Evolutionary conservation across 2,888 invertebrate genomes (phyloP).

Genomic region (Drosophila percnosoma): DNA sequence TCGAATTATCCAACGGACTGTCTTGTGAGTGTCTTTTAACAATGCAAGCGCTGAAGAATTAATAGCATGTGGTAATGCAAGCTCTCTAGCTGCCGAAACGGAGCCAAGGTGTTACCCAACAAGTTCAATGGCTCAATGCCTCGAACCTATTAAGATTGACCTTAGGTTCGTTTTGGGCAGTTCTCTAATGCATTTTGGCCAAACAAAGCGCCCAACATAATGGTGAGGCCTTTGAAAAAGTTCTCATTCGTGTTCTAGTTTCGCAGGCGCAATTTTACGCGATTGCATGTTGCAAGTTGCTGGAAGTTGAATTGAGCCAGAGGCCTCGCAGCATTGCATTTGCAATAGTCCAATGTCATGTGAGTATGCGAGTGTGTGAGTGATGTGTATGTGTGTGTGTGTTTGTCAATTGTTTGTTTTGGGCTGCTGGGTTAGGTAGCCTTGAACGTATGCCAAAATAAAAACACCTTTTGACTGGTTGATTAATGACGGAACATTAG

Average conservation of each 20-base stretch:
- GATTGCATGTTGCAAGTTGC: constrained; percentile 52
- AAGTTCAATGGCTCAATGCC: constrained; percentile 82
- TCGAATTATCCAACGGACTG: constrained; percentile 24
- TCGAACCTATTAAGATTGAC: constrained; percentile 79
- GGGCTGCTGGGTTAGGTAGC: constrained; percentile 58
- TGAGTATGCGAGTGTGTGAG: constrained; percentile 4
- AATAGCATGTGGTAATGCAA: constrained; percentile 65
- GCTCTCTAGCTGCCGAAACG: constrained; percentile 52
- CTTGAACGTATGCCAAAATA: constrained; percentile 79
- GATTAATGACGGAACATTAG: constrained; percentile 79
- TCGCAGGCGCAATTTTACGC: constrained; percentile 59
- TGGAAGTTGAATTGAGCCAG: constrained; percentile 43
- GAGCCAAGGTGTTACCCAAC: constrained; percentile 72
- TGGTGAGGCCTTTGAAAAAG: constrained; percentile 58
- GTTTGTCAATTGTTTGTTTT: constrained; percentile 60
- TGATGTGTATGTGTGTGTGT: constrained; percentile 26
- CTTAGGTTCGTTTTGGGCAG: constrained; percentile 64
- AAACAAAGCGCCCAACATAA: constrained; percentile 59
- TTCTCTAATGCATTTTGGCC: constrained; percentile 41
- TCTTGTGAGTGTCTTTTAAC: constrained; percentile 39
- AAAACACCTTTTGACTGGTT: constrained; percentile 62
- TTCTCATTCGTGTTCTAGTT: constrained; percentile 83
- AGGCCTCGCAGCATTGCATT: constrained; percentile 49
- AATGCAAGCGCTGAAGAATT: constrained; percentile 72
- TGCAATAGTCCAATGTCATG: constrained; percentile 66